Base-by-base conservation (phyloP, 2,113 vertebrate species). In the Eubucco bourcierii region DNA sequence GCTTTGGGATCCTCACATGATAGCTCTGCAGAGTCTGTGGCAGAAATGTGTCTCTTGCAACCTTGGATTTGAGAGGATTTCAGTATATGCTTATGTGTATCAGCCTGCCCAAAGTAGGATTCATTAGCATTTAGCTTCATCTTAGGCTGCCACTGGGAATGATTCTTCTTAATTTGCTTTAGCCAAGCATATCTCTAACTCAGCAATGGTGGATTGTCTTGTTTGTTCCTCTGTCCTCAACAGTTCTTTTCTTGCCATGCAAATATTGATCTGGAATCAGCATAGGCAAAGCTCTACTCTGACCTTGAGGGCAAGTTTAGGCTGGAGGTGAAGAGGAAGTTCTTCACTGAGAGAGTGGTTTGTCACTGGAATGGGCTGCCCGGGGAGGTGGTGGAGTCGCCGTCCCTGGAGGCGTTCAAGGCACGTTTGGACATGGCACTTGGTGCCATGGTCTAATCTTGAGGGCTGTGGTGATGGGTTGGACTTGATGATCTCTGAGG, bases 61-160 rank as follows among this genome's bases (percentile, higher is more conserved):
- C 12, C 31, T 52, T 63, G 47, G 23, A 4, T 78, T 34, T 44
- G 23, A 59, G 50, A 47, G 31, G 17, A 24, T 64, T 89, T 71
- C 47, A 59, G 2, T 0, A 0, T 17, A 4, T 12, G 56, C 7
- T 39, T 47, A 50, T 73, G 65, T 61, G 18, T 23, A 11, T 13
- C 27, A 10, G 4, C 15, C 33, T 75, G 47, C 47, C 41, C 12
- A 16, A 71, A 92, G 52, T 5, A 10, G 34, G 39, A 18, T 41
- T n/a, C 23, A 14, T 10, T 44, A 67, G 53, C 33, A 20, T 41
- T 68, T 44, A 68, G 19, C 50, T 70, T 82, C 18, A 28, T 12
- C 81, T 33, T 29, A 0, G 1, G 3, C 15, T 64, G 21, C 31
- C 0, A 0, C 47, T 71, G 37, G 70, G 27, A 72, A 68, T 25